Evolutionary conservation across 2,797 vertebrate genomes (phyloP).

Genomic region (Hybognathus amarus): DNA sequence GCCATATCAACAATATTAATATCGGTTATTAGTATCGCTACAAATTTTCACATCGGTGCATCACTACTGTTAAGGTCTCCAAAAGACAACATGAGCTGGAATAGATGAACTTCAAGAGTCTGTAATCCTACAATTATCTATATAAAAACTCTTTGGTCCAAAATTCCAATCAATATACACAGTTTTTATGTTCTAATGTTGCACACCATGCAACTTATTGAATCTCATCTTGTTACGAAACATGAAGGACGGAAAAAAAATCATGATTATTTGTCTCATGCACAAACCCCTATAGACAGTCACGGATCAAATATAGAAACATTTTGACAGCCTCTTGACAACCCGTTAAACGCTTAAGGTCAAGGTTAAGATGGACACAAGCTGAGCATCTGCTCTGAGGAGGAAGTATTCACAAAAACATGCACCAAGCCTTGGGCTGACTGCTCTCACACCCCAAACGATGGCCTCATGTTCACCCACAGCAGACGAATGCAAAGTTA

Average conservation of each 20-base stretch:
- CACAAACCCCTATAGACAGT: not conserved
- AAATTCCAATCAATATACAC: not conserved
- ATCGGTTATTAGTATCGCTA: too few species aligned
- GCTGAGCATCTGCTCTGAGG: slow-evolving; percentile 9
- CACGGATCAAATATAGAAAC: slow-evolving; percentile 27
- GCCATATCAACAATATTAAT: too few species aligned
- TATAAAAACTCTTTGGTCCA: not conserved
- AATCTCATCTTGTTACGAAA: too few species aligned
- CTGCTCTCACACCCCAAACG: not conserved
- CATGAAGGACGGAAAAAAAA: not conserved
- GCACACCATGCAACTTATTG: not conserved
- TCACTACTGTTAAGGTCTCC: not conserved
- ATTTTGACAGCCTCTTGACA: slow-evolving; percentile 15
- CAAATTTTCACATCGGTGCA: too few species aligned
- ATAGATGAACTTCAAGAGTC: not conserved
- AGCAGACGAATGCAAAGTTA: not conserved
- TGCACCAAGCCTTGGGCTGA: not conserved
- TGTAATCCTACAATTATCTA: not conserved
- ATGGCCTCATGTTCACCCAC: slow-evolving; percentile 11
- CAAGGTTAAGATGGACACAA: slow-evolving; percentile 28
- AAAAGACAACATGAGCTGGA: not conserved
- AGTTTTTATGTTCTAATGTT: not conserved
- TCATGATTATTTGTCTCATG: not conserved
- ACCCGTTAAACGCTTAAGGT: not conserved
- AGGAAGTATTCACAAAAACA: not conserved